Base-by-base conservation (phyloP, 2,888 invertebrate genomes). In the Noctua janthina region DNA sequence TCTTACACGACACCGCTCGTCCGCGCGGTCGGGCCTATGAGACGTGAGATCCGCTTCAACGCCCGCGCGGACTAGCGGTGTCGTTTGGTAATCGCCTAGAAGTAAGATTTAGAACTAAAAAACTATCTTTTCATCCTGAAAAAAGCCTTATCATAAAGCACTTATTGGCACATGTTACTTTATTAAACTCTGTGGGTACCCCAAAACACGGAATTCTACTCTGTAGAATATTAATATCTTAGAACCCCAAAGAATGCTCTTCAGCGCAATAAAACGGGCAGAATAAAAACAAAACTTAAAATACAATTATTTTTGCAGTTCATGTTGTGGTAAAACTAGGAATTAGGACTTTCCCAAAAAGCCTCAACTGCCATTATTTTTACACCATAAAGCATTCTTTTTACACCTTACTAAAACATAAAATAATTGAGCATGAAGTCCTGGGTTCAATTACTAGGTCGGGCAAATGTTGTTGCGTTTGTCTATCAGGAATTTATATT, bases 261-360 rank as follows among this genome's bases (percentile, higher is more conserved):
- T 15, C 35, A 39, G 20, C 35, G 75, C 76, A 74, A 80, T 46
- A 78, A 71, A 73, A 67, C 49, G 64, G 62, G 39, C 73, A 67
- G 49, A 73, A 81, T 51, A 15, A 79, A 83, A 86, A 78, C 76
- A 71, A 83, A 84, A 86, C 71, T 81, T 56, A 76, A 86, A 83
- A 83, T 77, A 81, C 56, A 76, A 86, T 79, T 81, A 83, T 86
- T 86, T 81, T 75, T 81, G 68, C 62, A 74, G 76, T 81, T 69
- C 73, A 78, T 84, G 86, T 76, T 39, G 59, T 5, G 0, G 56
- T 13, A 0, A 68, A 56, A 76, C 0, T 29, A 13, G 2, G 20
- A 71, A 73, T 15, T 54, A 0, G 0, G 76, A 0, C 13, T n/a
- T 66, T 68, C 10, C 3, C 4, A n/a, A 56, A 59, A n/a, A 59